A percentile compares a stretch with the other conserved stretches of the same genome.
These are phyloP conservation scores for Bombylius discolor DNA, from an alignment of 2,888 invertebrate genomes.

Conservation along the genomic window DNA sequence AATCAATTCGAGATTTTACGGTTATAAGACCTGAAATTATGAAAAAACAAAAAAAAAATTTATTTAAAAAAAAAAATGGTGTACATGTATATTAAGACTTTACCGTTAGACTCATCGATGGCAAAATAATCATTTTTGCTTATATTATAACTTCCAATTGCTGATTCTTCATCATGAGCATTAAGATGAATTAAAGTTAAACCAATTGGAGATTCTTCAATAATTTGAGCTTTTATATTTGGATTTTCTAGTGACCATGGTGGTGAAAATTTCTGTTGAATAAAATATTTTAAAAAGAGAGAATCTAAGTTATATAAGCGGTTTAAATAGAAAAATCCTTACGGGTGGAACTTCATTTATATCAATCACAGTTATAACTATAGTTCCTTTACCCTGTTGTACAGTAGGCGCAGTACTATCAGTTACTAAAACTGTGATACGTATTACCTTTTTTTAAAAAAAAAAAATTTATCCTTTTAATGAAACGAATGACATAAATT, in stretches of 20 bases:
- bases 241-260: slow-evolving; percentile 59
- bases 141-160: slow-evolving; percentile 55
- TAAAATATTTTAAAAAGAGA: too few species aligned
- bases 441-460: slow-evolving; percentile 41
- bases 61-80: neutral
- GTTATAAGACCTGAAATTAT: slow-evolving; percentile 53
- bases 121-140: slow-evolving; percentile 62
- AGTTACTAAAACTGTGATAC: slow-evolving; percentile 64
- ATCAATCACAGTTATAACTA: slow-evolving; percentile 55
- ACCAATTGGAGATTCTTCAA: slow-evolving; percentile 72
- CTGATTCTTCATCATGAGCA: slow-evolving; percentile 72
- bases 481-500: neutral
- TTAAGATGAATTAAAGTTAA: slow-evolving; percentile 62
- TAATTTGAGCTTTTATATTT: slow-evolving; percentile 49
- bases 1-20: slow-evolving; percentile 67
- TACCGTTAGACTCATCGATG: slow-evolving; percentile 68
- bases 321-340: slow-evolving; percentile 13
- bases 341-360: slow-evolving; percentile 55
- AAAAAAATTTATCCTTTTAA: neutral
- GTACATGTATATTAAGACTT: neutral
- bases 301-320: too few species aligned
- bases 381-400: slow-evolving; percentile 58
- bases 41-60: neutral
- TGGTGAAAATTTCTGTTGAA: slow-evolving; percentile 19
- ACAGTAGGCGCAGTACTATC: slow-evolving; percentile 67